Conservation (phyloP, 2,888 invertebrate species). For the Crematogaster levior region DNA sequence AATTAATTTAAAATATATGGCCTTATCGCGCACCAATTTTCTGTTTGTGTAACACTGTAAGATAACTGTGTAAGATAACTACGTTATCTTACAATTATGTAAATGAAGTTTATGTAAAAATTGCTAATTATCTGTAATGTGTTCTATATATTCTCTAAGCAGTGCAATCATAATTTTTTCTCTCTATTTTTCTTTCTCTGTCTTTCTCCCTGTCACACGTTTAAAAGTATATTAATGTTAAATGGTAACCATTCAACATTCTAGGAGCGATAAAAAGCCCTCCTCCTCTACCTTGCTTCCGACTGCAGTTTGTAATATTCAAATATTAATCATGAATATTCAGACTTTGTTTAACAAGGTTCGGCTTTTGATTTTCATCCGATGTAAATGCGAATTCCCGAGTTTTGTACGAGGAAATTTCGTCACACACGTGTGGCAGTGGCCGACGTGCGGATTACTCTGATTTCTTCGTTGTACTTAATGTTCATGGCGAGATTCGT, state of each 20-base stretch:
- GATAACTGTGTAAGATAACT: too few relatives aligned
- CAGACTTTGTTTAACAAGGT: slow-evolving; percentile 27
- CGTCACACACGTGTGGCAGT: slow-evolving; percentile 49
- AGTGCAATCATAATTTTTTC: neutral
- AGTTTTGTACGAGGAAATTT: slow-evolving; percentile 11
- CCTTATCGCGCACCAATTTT: neutral
- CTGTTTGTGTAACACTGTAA: neutral
- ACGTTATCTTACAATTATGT: too few relatives aligned
- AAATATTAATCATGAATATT: slow-evolving; percentile 49
- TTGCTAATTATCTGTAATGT: slow-evolving; percentile 10
- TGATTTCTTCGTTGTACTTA: slow-evolving; percentile 51
- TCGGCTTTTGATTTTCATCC: slow-evolving; percentile 37
- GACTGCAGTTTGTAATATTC: slow-evolving; percentile 41
- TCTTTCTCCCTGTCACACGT: neutral
- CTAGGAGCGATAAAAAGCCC: neutral
- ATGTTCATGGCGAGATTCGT: slow-evolving; percentile 34
- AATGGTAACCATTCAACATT: slow-evolving; percentile 26
- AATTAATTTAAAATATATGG: neutral
- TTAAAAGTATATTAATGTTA: slow-evolving; percentile 19
- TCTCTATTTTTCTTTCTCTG: neutral
- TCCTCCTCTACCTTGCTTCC: neutral
- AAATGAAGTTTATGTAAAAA: too few relatives aligned
- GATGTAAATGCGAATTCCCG: neutral
- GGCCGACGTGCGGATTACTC: slow-evolving; percentile 63
- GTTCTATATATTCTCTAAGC: neutral